These are phyloP conservation scores for Martes flavigula DNA, from an alignment of 2,797 vertebrate species.

Conservation along the genomic window DNA sequence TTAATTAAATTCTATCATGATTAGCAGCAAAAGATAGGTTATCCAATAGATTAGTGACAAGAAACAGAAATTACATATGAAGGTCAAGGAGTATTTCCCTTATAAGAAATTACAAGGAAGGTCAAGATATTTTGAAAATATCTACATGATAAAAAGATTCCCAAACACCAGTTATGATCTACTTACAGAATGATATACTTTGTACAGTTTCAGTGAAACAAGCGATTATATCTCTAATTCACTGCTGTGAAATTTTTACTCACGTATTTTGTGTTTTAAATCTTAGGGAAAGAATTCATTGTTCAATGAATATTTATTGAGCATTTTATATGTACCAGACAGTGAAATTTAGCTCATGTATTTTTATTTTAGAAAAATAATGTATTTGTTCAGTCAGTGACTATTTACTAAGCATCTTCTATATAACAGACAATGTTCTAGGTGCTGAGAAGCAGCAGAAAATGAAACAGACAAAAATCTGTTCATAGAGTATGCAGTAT, in stretches of 20 bases:
- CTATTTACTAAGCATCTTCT: constrained; percentile 28
- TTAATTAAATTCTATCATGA: not conserved
- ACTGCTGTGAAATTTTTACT: not conserved
- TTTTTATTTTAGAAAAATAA: constrained; percentile 46
- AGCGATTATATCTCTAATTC: not conserved
- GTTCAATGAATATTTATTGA: not conserved
- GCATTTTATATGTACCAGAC: not conserved
- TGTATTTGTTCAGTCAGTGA: not conserved
- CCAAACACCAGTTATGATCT: not conserved
- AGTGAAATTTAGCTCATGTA: not conserved
- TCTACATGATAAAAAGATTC: not conserved
- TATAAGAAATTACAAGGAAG: not conserved
- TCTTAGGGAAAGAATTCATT: not conserved
- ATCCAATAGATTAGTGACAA: not conserved
- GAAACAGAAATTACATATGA: not conserved
- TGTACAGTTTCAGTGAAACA: not conserved
- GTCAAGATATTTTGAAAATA: not conserved
- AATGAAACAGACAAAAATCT: constrained; percentile 23
- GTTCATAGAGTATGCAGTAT: not conserved
- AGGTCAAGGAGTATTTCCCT: not conserved
- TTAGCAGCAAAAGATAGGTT: not conserved
- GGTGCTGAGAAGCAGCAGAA: not conserved
- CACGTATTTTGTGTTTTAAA: not conserved
- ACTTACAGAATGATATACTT: not conserved
- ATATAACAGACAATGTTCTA: not conserved